These are phyloP conservation scores for Muntiacus muntjak DNA, from an alignment of 2,113 vertebrate genomes.

Conservation along the genomic window DNA sequence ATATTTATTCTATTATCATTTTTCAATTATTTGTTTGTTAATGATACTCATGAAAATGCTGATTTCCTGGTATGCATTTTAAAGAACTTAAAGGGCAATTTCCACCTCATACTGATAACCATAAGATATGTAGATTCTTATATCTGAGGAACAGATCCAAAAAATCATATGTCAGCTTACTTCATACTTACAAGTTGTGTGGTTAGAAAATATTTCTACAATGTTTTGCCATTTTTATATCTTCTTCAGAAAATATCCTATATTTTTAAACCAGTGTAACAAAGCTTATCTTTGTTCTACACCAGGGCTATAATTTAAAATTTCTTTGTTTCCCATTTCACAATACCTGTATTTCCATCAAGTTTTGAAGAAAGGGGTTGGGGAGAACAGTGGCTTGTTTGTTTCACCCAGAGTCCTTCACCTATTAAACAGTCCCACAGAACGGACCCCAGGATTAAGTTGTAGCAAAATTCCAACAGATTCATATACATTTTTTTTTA, in stretches of 20 bases:
- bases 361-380: not conserved
- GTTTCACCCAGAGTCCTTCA: slow-evolving; percentile 22
- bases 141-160: not conserved
- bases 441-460: not conserved
- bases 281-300: slow-evolving; percentile 36
- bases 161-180: slow-evolving; percentile 18
- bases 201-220: slow-evolving; percentile 11
- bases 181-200: slow-evolving; percentile 18
- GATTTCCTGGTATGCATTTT: not conserved
- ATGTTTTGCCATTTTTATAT: slow-evolving; percentile 33
- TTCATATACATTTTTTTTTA: not conserved
- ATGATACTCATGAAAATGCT: not conserved
- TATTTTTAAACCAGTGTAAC: slow-evolving; percentile 18
- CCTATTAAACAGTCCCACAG: not conserved
- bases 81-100: not conserved
- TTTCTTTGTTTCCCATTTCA: slow-evolving; percentile 5
- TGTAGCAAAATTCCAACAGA: not conserved
- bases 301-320: slow-evolving; percentile 29
- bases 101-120: slow-evolving; percentile 1
- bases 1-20: not conserved
- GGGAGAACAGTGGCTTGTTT: slow-evolving; percentile 35
- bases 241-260: not conserved
- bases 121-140: not conserved
- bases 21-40: not conserved
- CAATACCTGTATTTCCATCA: slow-evolving; percentile 41